Percentiles rank a stretch among this genome's conserved stretches.
Conservation (phyloP, 23 tunicate genomes). For the Clavelina lepadiformis region DNA sequence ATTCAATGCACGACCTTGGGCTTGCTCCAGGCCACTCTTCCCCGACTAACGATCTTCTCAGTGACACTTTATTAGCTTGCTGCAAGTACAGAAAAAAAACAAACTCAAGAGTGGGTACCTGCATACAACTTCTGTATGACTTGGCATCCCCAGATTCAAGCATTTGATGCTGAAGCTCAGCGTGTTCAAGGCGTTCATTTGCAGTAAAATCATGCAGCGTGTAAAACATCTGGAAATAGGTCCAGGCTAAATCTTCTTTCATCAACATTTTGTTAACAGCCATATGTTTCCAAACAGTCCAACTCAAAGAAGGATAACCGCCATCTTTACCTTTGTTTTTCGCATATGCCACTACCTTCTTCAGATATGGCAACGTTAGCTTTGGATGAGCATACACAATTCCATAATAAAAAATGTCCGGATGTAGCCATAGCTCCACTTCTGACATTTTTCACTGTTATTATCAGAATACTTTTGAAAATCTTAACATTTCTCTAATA, state of each 20-base stretch:
- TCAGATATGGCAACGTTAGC: conserved; percentile 54
- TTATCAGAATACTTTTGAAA: too few species aligned
- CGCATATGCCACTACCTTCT: conserved; percentile 74
- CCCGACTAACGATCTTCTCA: conserved; percentile 66
- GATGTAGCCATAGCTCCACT: conserved; percentile 67
- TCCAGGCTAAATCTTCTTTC: conserved; percentile 75
- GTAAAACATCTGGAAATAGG: conserved; percentile 63
- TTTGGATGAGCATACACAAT: conserved; percentile 73
- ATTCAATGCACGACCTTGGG: conserved; percentile 39
- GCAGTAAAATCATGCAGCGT: conserved; percentile 31
- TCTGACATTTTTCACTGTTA: conserved; percentile 23
- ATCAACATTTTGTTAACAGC: conserved; percentile 90
- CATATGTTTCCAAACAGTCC: conserved; percentile 93
- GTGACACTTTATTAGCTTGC: conserved; percentile 66
- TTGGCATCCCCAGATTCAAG: conserved; percentile 24
- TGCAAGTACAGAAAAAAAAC: conserved; percentile 79
- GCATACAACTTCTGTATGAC: conserved; percentile 39
- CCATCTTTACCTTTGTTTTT: conserved; percentile 78
- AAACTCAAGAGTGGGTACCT: conserved; percentile 76
- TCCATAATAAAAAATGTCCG: conserved; percentile 67
- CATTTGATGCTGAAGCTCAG: conserved; percentile 63
- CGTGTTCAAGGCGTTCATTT: conserved; percentile 56
- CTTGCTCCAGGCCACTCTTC: conserved; percentile 94
- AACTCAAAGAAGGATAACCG: conserved; percentile 66
- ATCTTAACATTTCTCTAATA: too few species aligned